phyloP scores from a whole-genome alignment of 2,797 vertebrate species.

The Enteromius argenteus region DNA sequence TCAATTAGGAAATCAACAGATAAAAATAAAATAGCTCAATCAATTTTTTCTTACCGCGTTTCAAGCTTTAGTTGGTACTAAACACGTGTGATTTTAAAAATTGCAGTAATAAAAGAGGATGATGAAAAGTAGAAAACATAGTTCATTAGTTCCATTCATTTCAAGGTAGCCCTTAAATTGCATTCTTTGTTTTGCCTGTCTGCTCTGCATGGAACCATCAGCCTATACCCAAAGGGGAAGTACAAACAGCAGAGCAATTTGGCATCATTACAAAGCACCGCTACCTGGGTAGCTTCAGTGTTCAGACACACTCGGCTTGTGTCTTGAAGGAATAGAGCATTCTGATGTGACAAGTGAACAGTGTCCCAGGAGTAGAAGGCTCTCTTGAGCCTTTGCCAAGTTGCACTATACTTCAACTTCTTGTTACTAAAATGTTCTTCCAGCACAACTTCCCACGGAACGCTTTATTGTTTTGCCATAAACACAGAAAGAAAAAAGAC shows the following conservation, averaged over 20 bases:
- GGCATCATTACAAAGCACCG: conserved; percentile 63
- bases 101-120: conserved; percentile 7
- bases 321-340: conserved; percentile 63
- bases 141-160: conserved; percentile 53
- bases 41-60: background rate
- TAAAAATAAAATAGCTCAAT: conserved; percentile 1
- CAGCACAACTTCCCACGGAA: conserved; percentile 28
- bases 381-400: conserved; percentile 65
- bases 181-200: conserved; percentile 59
- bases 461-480: conserved; percentile 40
- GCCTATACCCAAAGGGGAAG: conserved; percentile 65
- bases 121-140: conserved; percentile 42
- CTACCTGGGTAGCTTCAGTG: conserved; percentile 63
- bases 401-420: conserved; percentile 32
- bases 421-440: conserved; percentile 38
- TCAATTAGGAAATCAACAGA: background rate
- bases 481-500: conserved; percentile 15
- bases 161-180: conserved; percentile 57
- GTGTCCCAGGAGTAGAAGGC: conserved; percentile 51
- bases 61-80: background rate
- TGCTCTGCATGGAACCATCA: conserved; percentile 53
- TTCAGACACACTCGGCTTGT: conserved; percentile 59
- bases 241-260: conserved; percentile 62
- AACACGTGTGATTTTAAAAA: conserved; percentile 21
- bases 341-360: conserved; percentile 65